These are phyloP conservation scores for Penaeus indicus DNA, from an alignment of 1,140 invertebrate genomes.

Conservation along the genomic window DNA sequence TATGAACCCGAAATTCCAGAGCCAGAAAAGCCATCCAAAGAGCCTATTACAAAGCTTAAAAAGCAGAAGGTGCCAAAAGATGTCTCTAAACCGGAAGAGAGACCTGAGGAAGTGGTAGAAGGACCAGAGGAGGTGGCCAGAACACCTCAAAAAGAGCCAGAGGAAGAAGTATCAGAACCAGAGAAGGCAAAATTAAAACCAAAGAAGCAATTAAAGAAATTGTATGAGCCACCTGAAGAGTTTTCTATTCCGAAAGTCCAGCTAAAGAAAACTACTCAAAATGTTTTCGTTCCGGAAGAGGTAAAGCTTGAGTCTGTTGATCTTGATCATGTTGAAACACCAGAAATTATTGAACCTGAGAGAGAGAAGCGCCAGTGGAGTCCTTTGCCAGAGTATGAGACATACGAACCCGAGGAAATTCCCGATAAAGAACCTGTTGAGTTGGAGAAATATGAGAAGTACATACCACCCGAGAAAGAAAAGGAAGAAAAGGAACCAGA, in stretches of 20 bases:
- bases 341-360: slow-evolving; percentile 36
- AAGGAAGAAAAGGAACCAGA: slow-evolving; percentile 42
- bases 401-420: slow-evolving; percentile 50
- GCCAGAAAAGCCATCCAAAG: slow-evolving; percentile 41
- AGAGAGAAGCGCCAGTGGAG: slow-evolving; percentile 36
- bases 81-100: slow-evolving; percentile 39
- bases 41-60: slow-evolving; percentile 52
- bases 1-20: slow-evolving; percentile 56
- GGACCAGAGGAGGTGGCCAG: no score
- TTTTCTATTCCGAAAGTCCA: slow-evolving; percentile 15
- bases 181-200: not conserved
- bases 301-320: slow-evolving; percentile 27
- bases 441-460: slow-evolving; percentile 43
- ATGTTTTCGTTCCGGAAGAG: slow-evolving; percentile 28
- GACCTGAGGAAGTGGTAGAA: not conserved
- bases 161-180: not conserved
- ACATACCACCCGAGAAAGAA: not conserved
- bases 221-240: not conserved
- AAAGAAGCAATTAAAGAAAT: not conserved
- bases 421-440: slow-evolving; percentile 44
- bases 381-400: slow-evolving; percentile 47
- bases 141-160: not conserved
- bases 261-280: slow-evolving; percentile 24
- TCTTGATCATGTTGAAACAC: slow-evolving; percentile 45
- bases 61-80: slow-evolving; percentile 22